Evolutionary conservation across 2,888 invertebrate species (phyloP).

Genomic region (Metopia argyrocephala): DNA sequence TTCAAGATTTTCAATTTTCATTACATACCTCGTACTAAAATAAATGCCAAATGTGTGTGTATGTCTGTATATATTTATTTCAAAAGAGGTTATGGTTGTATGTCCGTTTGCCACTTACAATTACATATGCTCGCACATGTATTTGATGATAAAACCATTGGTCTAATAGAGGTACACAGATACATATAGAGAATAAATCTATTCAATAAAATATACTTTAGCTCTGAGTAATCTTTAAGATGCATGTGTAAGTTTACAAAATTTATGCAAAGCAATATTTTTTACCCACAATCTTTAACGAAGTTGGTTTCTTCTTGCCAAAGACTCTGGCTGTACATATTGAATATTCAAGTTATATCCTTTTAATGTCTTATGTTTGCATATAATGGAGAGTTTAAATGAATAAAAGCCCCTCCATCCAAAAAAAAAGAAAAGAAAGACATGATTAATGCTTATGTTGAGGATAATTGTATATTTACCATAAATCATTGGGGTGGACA

Average conservation of each 20-base stretch:
- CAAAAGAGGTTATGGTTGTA: not conserved
- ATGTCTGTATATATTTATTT: conserved; percentile 22
- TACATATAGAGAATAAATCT: not conserved
- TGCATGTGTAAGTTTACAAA: not conserved
- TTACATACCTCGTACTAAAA: conserved; percentile 11
- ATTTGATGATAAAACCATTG: not conserved
- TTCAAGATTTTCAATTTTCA: not conserved
- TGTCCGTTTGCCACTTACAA: conserved; percentile 8
- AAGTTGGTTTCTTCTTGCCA: conserved; percentile 22
- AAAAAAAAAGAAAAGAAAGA: too few relatives aligned
- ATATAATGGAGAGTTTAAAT: not conserved
- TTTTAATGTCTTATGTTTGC: conserved; percentile 7
- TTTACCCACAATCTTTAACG: not conserved
- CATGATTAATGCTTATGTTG: conserved; percentile 66
- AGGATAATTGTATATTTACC: conserved; percentile 66
- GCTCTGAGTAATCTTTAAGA: conserved; percentile 1
- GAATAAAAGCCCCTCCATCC: conserved; percentile 9
- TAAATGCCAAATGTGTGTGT: not conserved
- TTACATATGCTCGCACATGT: conserved; percentile 1
- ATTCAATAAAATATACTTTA: conserved; percentile 48
- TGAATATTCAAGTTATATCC: conserved; percentile 35
- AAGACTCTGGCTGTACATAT: conserved; percentile 23
- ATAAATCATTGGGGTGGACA: conserved; percentile 64
- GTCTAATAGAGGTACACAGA: not conserved
- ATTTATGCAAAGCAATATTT: conserved; percentile 45